A percentile compares a stretch with the other conserved stretches of the same genome.
Conservation (phyloP, 2,888 invertebrate genomes). For the Pimpla rufipes region DNA sequence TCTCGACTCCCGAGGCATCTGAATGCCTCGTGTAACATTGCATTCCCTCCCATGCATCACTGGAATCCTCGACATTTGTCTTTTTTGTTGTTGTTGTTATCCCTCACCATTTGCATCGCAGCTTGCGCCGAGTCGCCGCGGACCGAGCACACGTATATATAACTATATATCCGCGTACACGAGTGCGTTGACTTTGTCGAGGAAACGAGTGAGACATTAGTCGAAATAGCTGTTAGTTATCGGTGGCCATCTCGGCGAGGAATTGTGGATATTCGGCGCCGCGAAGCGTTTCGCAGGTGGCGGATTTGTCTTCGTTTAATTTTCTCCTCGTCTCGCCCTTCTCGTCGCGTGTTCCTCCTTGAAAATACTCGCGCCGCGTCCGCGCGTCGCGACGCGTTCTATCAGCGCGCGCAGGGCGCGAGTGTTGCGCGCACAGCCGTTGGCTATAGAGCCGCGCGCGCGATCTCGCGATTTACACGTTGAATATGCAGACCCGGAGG, state of each 20-base stretch:
- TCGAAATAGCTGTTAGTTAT: conserved; percentile 54
- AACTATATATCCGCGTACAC: background rate
- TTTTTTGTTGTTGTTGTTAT: conserved; percentile 58
- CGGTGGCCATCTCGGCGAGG: conserved; percentile 57
- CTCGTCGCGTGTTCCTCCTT: conserved; percentile 6
- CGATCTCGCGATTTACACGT: conserved; percentile 66
- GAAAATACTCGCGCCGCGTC: conserved; percentile 5
- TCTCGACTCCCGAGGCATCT: conserved; percentile 51
- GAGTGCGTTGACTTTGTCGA: conserved; percentile 48
- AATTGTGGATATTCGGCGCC: conserved; percentile 37
- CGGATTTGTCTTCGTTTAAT: conserved; percentile 34
- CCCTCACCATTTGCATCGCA: conserved; percentile 8
- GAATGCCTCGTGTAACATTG: conserved; percentile 67
- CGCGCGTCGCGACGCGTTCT: conserved; percentile 61
- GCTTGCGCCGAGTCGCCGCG: background rate
- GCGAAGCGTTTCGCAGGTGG: conserved; percentile 55
- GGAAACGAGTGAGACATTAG: conserved; percentile 62
- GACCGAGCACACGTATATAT: background rate
- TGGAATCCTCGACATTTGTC: conserved; percentile 63
- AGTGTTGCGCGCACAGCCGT: too few relatives aligned
- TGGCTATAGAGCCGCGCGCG: conserved; percentile 50
- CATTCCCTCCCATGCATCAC: conserved; percentile 70
- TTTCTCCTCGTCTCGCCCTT: background rate
- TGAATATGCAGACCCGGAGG: conserved; percentile 83
- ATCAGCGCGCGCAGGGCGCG: too few relatives aligned